A percentile compares a stretch with the other conserved stretches of the same genome.
These are phyloP conservation scores for Parus major DNA, from an alignment of 2,113 vertebrate species.

Conservation along the genomic window DNA sequence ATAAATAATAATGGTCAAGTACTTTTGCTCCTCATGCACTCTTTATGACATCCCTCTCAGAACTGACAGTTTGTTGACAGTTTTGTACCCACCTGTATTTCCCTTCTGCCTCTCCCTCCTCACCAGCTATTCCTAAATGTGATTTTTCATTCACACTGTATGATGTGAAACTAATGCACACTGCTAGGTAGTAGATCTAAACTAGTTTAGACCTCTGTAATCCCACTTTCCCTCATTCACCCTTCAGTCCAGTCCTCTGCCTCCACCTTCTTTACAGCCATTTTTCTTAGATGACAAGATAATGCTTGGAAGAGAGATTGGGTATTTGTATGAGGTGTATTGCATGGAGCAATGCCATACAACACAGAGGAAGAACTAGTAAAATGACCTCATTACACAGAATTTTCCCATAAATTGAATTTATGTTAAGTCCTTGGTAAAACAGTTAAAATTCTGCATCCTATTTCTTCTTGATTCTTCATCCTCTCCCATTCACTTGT, in stretches of 20 bases:
- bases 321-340: neutral
- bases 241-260: neutral
- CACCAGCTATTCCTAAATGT: neutral
- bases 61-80: neutral
- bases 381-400: neutral
- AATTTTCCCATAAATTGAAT: neutral
- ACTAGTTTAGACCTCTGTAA: neutral
- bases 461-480: neutral
- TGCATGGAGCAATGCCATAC: neutral
- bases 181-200: neutral
- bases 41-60: neutral
- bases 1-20: neutral
- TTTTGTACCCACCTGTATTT: constrained; percentile 8
- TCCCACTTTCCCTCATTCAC: neutral
- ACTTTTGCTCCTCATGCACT: neutral
- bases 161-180: neutral
- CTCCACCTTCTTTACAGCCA: neutral
- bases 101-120: constrained; percentile 17
- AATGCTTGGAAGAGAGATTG: neutral
- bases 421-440: neutral
- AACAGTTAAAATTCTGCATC: neutral
- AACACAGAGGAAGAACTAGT: neutral
- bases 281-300: neutral
- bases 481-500: neutral
- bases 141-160: neutral